Percentiles rank a stretch among this genome's conserved stretches.
Conservation (phyloP, 1,140 invertebrate genomes). For the Alviniconcha marisindica region DNA sequence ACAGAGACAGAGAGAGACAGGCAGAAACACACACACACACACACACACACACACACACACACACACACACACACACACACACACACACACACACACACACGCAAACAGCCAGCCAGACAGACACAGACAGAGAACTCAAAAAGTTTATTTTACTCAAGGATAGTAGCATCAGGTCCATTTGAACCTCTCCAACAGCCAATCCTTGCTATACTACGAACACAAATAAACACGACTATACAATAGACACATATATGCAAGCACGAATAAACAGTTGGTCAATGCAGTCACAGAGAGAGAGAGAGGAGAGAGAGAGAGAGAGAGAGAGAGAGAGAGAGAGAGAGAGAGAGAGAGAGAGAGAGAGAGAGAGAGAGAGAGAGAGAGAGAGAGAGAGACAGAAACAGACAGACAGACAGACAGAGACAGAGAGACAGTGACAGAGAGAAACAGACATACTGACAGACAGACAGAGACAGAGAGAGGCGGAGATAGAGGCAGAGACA, state of each 20-base stretch:
- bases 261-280: too few species aligned
- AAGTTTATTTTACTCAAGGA: too few species aligned
- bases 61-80: too few species aligned
- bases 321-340: constrained; percentile 15
- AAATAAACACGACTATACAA: too few species aligned
- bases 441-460: neutral
- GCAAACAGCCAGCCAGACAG: neutral
- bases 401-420: constrained; percentile 7
- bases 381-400: neutral
- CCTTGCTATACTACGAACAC: too few species aligned
- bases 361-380: constrained; percentile 3
- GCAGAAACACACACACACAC: neutral
- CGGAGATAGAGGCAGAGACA: neutral
- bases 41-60: too few species aligned
- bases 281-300: neutral
- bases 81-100: neutral
- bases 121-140: too few species aligned
- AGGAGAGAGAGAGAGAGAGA: constrained; percentile 17
- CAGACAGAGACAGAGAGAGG: neutral
- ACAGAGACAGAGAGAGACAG: neutral
- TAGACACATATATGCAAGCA: too few species aligned
- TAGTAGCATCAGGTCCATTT: too few species aligned
- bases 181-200: too few species aligned
- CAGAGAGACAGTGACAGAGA: neutral
- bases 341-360: constrained; percentile 5